Conservation (phyloP, 2,888 invertebrate species). For the Pocota personata region DNA sequence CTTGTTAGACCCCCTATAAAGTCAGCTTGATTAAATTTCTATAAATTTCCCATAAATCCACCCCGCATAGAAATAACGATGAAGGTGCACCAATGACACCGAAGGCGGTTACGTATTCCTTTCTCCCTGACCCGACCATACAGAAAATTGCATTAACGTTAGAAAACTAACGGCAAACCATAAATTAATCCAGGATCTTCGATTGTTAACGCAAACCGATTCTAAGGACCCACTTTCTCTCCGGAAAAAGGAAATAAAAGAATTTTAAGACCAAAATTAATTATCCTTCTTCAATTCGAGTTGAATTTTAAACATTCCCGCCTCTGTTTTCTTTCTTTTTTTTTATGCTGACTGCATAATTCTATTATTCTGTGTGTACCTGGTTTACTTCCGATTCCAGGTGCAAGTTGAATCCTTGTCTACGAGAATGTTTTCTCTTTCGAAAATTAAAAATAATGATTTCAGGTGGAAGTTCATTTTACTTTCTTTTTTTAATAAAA, state of each 20-base stretch:
- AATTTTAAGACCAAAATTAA: not conserved
- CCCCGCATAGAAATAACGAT: not conserved
- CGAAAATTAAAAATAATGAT: conserved; percentile 14
- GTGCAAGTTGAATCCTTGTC: conserved; percentile 8
- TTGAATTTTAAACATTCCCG: conserved; percentile 31
- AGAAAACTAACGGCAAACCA: not conserved
- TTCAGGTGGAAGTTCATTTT: not conserved
- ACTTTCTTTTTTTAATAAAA: not conserved
- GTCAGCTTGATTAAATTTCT: not conserved
- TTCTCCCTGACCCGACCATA: not conserved
- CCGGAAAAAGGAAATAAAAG: not conserved
- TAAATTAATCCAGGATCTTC: not conserved
- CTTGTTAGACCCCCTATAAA: not conserved
- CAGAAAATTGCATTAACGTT: not conserved
- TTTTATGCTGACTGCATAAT: not conserved
- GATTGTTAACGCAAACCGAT: not conserved
- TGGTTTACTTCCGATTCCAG: conserved; percentile 40
- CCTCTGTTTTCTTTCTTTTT: not conserved
- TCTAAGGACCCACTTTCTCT: not conserved
- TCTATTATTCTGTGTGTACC: not conserved
- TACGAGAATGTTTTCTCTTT: not conserved
- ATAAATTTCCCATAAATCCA: not conserved
- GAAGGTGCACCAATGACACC: not conserved
- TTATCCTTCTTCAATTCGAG: not conserved
- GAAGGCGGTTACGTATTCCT: not conserved